Evolutionary conservation across 2,797 vertebrate species (phyloP), one percentile per base, ranked within the genome.

Genomic region (Sternarchorhynchus goeldii): DNA sequence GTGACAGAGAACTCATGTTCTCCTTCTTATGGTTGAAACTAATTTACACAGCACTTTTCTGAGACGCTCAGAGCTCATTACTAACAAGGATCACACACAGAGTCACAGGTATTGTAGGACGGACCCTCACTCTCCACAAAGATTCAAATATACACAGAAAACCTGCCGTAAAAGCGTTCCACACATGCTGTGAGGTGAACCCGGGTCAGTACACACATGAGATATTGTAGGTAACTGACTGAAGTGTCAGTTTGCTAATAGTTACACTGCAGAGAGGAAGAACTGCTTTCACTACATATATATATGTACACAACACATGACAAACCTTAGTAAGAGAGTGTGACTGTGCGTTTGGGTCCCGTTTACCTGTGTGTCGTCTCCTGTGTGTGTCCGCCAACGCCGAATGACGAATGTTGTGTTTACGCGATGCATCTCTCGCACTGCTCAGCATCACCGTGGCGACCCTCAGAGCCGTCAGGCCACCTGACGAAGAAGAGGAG

Each of bases 21-120:
- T 71, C 41, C 84, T 88, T 90, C 91, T 92, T 94, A 92, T 91
- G 91, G 91, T 90, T 93, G 90, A 92, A 90, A 91, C 93, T 93
- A 93, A 94, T 93, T 25, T 93, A 93, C 91, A 90, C 88, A 87
- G 85, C 82, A 85, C 91, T 91, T 92, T 93, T 93, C 92, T 72
- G 88, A 77, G 88, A 45, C 79, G 90, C 85, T 88, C 91, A 91
- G 90, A 92, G 91, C 92, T 93, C 92, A 93, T 93, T 93, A 92
- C 87, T 86, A 91, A 88, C 86, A 85, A 91, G 89, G 88, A 90
- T 88, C 86, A 88, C 88, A 85, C 88, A 85, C 83, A 83, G 25
- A 25, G 86, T 90, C 89, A 84, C 90, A 91, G 91, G 92, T 93
- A 93, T 93, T 91, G 90, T 90, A 88, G 87, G 86, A 87, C 73